phyloP scores from a whole-genome alignment of 2,113 vertebrate species.

The Gallinago jamesoni region DNA sequence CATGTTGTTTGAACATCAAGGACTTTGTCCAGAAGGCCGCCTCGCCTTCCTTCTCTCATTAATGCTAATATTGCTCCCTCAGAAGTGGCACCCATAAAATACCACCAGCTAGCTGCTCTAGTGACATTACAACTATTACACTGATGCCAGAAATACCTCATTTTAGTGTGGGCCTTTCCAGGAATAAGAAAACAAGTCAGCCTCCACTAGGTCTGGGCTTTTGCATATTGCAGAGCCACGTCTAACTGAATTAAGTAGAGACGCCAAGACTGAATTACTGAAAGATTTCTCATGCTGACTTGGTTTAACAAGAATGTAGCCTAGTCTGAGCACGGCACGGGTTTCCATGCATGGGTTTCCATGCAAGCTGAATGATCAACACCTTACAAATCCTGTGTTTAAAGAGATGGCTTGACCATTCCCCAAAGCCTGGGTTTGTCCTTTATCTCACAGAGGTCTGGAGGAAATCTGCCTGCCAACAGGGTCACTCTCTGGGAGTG shows the following conservation, averaged over 20 bases:
- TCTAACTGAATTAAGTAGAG: constrained; percentile 64
- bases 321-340: background rate
- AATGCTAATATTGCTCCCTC: background rate
- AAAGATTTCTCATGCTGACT: constrained; percentile 61
- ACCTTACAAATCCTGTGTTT: background rate
- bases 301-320: constrained; percentile 50
- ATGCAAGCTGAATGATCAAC: background rate
- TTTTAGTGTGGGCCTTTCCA: constrained; percentile 55
- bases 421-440: background rate
- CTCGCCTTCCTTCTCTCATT: background rate
- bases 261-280: constrained; percentile 62
- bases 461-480: background rate
- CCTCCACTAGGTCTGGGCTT: constrained; percentile 38
- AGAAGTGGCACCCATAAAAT: background rate
- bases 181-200: constrained; percentile 40
- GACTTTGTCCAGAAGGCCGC: background rate
- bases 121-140: background rate
- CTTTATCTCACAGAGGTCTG: background rate
- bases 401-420: background rate
- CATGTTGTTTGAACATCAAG: background rate
- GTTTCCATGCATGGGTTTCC: constrained; percentile 3
- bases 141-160: constrained; percentile 46
- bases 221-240: constrained; percentile 43
- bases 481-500: background rate
- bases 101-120: background rate